Conservation (phyloP, 1,140 invertebrate genomes). For the Bactericera cockerelli region DNA sequence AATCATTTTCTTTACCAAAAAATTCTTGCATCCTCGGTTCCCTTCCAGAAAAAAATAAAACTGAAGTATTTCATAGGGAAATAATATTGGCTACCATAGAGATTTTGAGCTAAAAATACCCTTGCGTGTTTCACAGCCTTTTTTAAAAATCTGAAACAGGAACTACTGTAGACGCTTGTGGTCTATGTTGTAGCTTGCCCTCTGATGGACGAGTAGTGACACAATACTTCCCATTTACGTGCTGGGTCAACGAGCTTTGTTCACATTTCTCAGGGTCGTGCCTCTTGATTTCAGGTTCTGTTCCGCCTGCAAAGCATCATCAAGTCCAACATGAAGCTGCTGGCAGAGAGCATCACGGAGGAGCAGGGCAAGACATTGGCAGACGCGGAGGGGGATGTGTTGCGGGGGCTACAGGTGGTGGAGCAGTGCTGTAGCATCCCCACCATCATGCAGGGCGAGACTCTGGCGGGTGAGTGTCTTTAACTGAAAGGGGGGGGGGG, state of each 20-base stretch:
- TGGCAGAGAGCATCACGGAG: conserved; percentile 81
- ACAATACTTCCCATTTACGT: too few species aligned
- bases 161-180: too few species aligned
- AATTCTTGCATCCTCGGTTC: too few species aligned
- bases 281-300: conserved; percentile 49
- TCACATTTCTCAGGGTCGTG: conserved; percentile 24
- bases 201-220: too few species aligned
- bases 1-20: too few species aligned
- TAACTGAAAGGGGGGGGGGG: conserved; percentile 91
- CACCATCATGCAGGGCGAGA: conserved; percentile 80
- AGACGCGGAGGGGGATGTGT: conserved; percentile 96
- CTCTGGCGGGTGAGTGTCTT: conserved; percentile 33
- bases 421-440: conserved; percentile 92
- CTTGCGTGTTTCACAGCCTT: too few species aligned
- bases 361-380: conserved; percentile 96
- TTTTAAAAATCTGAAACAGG: too few species aligned
- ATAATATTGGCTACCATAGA: too few species aligned
- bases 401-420: conserved; percentile 93
- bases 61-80: too few species aligned
- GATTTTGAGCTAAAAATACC: too few species aligned
- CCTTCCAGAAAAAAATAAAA: too few species aligned
- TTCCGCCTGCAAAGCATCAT: conserved; percentile 45
- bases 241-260: neutral
- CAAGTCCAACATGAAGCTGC: conserved; percentile 60
- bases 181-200: too few species aligned